phyloP scores from a whole-genome alignment of 2,113 vertebrate genomes.

The Daphoenositta chrysoptera region DNA sequence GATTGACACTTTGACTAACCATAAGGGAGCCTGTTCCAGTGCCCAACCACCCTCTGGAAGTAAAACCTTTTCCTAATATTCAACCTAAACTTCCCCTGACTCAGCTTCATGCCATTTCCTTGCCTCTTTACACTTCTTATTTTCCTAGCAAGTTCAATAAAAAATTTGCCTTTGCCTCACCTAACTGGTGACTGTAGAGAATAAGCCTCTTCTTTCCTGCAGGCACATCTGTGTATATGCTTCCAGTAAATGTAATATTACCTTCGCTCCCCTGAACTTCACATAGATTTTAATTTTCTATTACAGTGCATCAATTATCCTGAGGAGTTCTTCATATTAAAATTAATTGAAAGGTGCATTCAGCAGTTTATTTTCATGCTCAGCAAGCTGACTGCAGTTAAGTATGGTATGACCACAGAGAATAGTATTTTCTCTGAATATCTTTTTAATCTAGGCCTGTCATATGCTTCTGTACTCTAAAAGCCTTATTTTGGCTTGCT shows the following conservation, averaged over 20 bases:
- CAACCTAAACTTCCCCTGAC: not conserved
- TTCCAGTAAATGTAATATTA: not conserved
- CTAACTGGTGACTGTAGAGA: not conserved
- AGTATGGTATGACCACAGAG: not conserved
- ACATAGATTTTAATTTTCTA: not conserved
- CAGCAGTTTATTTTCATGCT: not conserved
- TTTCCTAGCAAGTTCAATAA: not conserved
- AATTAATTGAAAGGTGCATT: not conserved
- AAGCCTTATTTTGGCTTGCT: not conserved
- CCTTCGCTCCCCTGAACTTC: not conserved
- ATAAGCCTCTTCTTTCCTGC: not conserved
- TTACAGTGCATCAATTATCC: not conserved
- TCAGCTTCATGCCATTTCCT: not conserved
- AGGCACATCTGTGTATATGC: not conserved
- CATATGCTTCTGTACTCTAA: not conserved
- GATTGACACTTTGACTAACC: not conserved
- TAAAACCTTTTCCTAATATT: not conserved
- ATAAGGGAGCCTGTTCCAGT: not conserved
- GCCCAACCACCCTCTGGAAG: rapidly evolving
- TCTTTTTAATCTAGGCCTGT: not conserved
- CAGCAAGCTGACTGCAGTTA: not conserved
- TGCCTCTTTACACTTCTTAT: not conserved
- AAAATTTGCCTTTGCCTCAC: not conserved
- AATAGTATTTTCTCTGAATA: not conserved
- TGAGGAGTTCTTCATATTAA: not conserved